These are phyloP conservation scores for Charanyca ferruginea DNA, from an alignment of 2,888 invertebrate genomes.

Conservation along the genomic window DNA sequence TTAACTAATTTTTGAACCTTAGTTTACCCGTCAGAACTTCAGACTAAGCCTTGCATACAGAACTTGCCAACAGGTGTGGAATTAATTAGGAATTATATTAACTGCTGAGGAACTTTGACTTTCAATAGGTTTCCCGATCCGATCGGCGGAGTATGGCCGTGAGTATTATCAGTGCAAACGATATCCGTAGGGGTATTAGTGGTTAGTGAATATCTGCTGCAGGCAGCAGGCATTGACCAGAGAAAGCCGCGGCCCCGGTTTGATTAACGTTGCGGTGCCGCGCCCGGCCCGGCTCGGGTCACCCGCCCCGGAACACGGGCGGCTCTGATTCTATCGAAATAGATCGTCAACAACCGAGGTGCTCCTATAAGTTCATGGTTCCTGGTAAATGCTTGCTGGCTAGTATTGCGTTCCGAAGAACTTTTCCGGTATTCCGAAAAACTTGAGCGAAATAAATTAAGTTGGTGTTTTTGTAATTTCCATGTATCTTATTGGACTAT, in stretches of 20 bases:
- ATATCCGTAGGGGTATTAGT: constrained; percentile 32
- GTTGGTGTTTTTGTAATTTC: no score
- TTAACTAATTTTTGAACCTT: no score
- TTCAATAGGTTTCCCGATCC: constrained; percentile 1
- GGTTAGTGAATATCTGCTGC: constrained; percentile 47
- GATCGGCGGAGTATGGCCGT: background rate
- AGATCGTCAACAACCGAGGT: constrained; percentile 1
- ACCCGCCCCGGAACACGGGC: constrained; percentile 43
- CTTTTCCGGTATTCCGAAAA: background rate
- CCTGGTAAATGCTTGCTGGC: background rate
- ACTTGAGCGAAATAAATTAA: background rate
- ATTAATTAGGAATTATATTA: constrained; percentile 9
- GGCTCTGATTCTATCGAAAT: constrained; percentile 19
- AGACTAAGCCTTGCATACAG: constrained; percentile 10
- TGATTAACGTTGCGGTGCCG: constrained; percentile 48
- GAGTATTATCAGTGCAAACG: constrained; percentile 22
- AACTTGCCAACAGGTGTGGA: constrained; percentile 12
- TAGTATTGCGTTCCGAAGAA: background rate
- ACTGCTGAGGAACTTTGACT: constrained; percentile 17
- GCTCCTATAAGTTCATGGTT: background rate
- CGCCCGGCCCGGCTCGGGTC: constrained; percentile 40
- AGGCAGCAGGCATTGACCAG: constrained; percentile 63
- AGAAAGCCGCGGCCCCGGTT: constrained; percentile 63
- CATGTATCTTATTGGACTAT: no score
- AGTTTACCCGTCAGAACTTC: constrained; percentile 14